phyloP scores from a whole-genome alignment of 2,113 vertebrate species.

The Canis aureus region DNA sequence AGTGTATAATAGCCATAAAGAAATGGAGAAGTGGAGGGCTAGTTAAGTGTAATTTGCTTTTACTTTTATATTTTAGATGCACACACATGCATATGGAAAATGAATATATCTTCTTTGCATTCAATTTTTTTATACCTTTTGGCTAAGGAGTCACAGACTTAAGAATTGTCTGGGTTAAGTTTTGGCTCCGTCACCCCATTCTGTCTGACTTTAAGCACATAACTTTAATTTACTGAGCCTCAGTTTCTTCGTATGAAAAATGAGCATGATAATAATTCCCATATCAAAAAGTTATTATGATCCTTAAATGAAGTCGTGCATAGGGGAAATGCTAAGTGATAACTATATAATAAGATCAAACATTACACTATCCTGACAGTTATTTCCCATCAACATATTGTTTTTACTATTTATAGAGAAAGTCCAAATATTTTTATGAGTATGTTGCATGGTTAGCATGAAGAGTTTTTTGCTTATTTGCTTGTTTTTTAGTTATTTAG shows the following conservation, averaged over 20 bases:
- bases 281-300: conserved; percentile 18
- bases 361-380: background rate
- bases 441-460: background rate
- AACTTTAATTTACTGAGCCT: background rate
- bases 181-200: background rate
- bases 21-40: background rate
- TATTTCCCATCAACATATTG: background rate
- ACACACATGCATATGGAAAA: background rate
- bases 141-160: background rate
- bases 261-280: conserved; percentile 24
- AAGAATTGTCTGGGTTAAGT: background rate
- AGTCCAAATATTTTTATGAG: background rate
- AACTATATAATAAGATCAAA: background rate
- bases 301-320: background rate
- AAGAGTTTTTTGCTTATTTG: background rate
- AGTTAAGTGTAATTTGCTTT: background rate
- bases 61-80: conserved; percentile 37
- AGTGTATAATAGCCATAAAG: background rate
- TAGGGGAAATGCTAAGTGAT: background rate
- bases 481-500: background rate
- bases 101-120: background rate
- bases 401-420: background rate
- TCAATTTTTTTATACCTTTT: conserved; percentile 9
- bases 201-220: background rate
- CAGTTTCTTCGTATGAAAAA: conserved; percentile 19